A percentile compares a stretch with the other conserved stretches of the same genome.
phyloP scores from a whole-genome alignment of 2,888 invertebrate genomes.

The Nemurella pictetii region DNA sequence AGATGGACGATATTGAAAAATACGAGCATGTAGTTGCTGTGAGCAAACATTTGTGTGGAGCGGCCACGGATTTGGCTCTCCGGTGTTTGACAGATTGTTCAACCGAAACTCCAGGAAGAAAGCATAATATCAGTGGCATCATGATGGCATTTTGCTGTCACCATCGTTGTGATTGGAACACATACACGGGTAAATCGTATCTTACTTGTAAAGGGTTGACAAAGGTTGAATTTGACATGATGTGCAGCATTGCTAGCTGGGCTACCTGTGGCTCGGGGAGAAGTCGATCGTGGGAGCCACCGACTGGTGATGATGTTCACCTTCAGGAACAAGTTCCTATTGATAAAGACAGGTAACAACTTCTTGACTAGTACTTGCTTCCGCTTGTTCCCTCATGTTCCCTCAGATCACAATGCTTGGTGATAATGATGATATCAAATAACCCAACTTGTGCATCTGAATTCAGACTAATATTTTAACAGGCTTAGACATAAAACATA shows the following conservation, averaged over 20 bases:
- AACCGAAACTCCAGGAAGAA: constrained; percentile 26
- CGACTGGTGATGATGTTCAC: background rate
- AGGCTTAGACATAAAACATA: too few relatives aligned
- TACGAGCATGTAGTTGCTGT: constrained; percentile 63
- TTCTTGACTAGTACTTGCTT: too few relatives aligned
- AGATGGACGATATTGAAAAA: constrained; percentile 56
- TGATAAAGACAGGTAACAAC: constrained; percentile 38
- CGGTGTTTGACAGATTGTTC: constrained; percentile 62
- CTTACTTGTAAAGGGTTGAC: constrained; percentile 56
- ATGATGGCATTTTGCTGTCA: constrained; percentile 89
- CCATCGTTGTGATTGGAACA: constrained; percentile 75
- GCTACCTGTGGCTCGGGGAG: constrained; percentile 72
- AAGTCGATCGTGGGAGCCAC: constrained; percentile 1
- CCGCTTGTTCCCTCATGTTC: too few relatives aligned
- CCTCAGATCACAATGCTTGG: too few relatives aligned
- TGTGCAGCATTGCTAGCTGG: constrained; percentile 86
- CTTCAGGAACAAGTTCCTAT: background rate
- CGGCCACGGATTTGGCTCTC: constrained; percentile 80
- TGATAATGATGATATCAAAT: too few relatives aligned
- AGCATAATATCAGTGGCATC: constrained; percentile 57
- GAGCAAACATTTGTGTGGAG: constrained; percentile 89
- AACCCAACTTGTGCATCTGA: too few relatives aligned
- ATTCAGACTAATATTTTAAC: too few relatives aligned
- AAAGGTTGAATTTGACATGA: constrained; percentile 68
- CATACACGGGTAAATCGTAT: constrained; percentile 65